Evolutionary conservation across 2,113 vertebrate genomes (phyloP), one percentile per base, ranked within the genome.

Genomic region (Micromys minutus): DNA sequence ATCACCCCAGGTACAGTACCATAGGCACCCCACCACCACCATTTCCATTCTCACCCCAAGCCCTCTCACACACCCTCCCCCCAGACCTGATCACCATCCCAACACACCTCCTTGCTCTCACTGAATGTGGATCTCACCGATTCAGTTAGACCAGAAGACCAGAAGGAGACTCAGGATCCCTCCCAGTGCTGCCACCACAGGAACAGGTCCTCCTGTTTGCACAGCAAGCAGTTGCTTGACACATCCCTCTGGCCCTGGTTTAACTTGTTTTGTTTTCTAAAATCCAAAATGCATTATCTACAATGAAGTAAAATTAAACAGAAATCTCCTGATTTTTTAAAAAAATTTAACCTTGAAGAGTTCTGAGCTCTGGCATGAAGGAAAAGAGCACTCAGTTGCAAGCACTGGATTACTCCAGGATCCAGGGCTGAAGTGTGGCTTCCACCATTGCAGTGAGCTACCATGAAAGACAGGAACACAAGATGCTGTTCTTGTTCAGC

Each of bases 361-460:
- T 88, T 87, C 74, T 76, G 11, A 97, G 55, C 15, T 52, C 45
- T 87, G 29, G 1, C 39, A 76, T 75, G 34, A 83, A 65, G 52
- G 26, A 50, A n/a, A 1, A 19, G 72, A 74, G 26, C 16, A 29
- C n/a, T 39, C 36, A 85, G 59, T 87, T 71, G 24, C 24, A 42
- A 95, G 74, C 29, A 96, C 63, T 22, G 95, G 84, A 75, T 94
- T 2, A 63, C 55, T 92, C 42, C 19, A 94, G 34, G 12, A 80
- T 34, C 26, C 24, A 79, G 47, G 19, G n/a, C 76, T 31, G 4
- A 95, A 59, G 42, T 84, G 31, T 96, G 76, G 88, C 12, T 80
- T 95, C n/a, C 81, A 22, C 81, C 21, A 5, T 42, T n/a, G 63
- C 55, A 29, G 45, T 61, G 24, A 61, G 24, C 57, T 29, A 67